Evolutionary conservation across 2,113 vertebrate genomes (phyloP).

Genomic region (Pogona vitticeps): DNA sequence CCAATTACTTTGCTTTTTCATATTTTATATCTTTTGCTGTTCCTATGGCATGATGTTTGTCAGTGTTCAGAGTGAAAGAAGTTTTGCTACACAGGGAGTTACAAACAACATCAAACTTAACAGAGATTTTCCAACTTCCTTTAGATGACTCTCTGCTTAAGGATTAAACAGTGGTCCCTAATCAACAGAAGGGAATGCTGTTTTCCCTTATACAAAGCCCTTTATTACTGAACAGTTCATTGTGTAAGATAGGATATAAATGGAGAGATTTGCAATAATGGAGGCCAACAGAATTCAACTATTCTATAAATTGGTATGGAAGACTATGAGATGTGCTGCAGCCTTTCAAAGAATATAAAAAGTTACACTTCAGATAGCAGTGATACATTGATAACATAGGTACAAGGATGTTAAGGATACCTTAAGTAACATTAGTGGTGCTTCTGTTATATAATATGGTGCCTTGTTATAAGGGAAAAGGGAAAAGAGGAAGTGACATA

Average conservation of each 20-base stretch:
- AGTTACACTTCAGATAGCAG: constrained; percentile 24
- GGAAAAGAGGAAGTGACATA: constrained; percentile 48
- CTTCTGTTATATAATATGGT: constrained; percentile 15
- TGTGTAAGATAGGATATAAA: neutral
- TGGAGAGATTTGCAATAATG: neutral
- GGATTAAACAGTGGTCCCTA: neutral
- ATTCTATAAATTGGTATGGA: constrained; percentile 38
- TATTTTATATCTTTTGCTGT: constrained; percentile 29
- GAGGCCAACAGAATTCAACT: neutral
- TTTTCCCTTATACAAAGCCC: constrained; percentile 11
- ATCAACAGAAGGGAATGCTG: neutral
- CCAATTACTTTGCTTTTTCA: constrained; percentile 14
- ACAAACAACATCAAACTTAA: neutral
- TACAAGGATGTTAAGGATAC: neutral
- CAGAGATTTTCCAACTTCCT: neutral
- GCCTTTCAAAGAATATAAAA: neutral
- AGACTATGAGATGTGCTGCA: constrained; percentile 24
- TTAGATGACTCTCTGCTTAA: constrained; percentile 3
- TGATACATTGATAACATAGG: neutral
- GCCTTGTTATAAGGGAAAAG: constrained; percentile 62
- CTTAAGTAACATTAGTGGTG: constrained; percentile 36
- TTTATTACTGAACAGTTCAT: neutral
- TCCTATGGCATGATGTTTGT: neutral
- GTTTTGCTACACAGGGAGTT: neutral
- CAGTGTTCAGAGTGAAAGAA: neutral